Evolutionary conservation across 2,888 invertebrate species (phyloP).

Genomic region (Spisula solida): DNA sequence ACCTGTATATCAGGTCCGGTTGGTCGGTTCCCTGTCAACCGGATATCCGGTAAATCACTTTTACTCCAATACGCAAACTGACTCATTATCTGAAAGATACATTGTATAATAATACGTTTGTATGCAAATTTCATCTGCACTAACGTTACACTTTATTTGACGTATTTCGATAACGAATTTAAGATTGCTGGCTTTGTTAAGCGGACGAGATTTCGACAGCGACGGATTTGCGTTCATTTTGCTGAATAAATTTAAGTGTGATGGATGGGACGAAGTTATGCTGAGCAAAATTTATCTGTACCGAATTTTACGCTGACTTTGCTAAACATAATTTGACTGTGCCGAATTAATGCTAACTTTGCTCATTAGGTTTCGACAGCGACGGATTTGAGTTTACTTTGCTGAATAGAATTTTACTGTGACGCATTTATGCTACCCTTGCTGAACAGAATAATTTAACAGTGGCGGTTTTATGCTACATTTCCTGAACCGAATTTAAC

Average conservation of each 20-base stretch:
- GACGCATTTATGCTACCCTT: neutral
- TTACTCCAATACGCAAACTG: constrained; percentile 65
- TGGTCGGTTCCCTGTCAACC: constrained; percentile 53
- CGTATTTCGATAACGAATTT: neutral
- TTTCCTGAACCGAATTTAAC: too few relatives aligned
- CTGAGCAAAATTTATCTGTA: neutral
- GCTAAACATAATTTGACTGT: neutral
- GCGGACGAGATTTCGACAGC: neutral
- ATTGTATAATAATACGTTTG: neutral
- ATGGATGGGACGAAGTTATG: neutral
- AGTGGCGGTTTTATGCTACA: too few relatives aligned
- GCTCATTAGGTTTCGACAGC: neutral
- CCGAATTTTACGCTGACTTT: neutral
- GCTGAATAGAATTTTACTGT: neutral
- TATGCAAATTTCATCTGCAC: too few relatives aligned
- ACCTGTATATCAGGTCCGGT: constrained; percentile 54
- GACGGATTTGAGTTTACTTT: neutral
- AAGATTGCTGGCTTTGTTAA: neutral
- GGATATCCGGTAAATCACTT: constrained; percentile 67
- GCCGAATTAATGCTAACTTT: neutral
- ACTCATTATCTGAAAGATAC: constrained; percentile 47
- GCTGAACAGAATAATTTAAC: too few relatives aligned
- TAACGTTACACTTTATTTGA: too few relatives aligned
- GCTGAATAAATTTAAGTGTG: neutral
- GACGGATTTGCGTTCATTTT: neutral